A percentile compares a stretch with the other conserved stretches of the same genome.
Evolutionary conservation across 2,113 vertebrate genomes (phyloP).

Genomic region (Speoplatyrhinus poulsoni): DNA sequence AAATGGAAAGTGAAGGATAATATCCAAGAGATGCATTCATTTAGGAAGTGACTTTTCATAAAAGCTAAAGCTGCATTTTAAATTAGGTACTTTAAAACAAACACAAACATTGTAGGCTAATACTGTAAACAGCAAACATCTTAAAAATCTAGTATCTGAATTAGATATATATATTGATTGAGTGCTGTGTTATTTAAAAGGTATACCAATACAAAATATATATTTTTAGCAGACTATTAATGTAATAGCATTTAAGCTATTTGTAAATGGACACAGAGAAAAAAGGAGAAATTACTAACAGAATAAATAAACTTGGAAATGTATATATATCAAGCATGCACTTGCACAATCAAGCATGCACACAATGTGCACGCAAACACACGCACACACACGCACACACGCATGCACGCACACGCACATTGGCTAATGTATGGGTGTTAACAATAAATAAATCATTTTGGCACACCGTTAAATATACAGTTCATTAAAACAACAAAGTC

Average conservation of each 20-base stretch:
- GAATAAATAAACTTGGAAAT: slow-evolving; percentile 12
- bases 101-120: no score
- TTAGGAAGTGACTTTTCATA: no score
- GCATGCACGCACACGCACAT: not conserved
- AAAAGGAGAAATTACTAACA: slow-evolving; percentile 28
- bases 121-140: no score
- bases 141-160: no score
- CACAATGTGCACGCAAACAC: slow-evolving; percentile 11
- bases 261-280: slow-evolving; percentile 35
- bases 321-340: slow-evolving; percentile 32
- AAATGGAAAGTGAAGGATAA: not conserved
- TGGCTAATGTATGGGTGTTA: no score
- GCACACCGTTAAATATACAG: no score
- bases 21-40: not conserved
- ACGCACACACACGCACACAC: not conserved
- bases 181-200: slow-evolving; percentile 10
- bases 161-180: no score
- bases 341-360: not conserved
- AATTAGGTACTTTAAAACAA: no score
- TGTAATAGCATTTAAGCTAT: slow-evolving; percentile 4
- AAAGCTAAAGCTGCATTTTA: no score
- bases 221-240: no score
- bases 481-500: slow-evolving; percentile 4
- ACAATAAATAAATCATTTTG: no score
- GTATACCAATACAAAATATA: slow-evolving; percentile 4